A percentile compares a stretch with the other conserved stretches of the same genome.
These are phyloP conservation scores for Rhizomys pruinosus DNA, from an alignment of 2,113 vertebrate genomes.

Conservation along the genomic window DNA sequence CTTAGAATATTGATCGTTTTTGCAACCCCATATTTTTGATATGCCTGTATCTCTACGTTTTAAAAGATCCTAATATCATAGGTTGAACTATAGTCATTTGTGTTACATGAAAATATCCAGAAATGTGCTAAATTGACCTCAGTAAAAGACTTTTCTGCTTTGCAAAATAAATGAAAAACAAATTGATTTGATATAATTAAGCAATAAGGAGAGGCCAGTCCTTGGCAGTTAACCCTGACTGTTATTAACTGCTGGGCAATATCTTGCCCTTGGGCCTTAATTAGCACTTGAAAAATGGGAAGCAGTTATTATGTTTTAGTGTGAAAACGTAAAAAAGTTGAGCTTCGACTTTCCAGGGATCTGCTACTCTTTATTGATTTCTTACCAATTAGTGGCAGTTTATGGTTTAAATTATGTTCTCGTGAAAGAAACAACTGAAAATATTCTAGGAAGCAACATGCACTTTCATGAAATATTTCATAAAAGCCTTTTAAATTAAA, in stretches of 20 bases:
- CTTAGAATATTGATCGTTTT: not conserved
- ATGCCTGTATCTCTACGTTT: not conserved
- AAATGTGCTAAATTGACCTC: not conserved
- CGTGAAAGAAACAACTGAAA: not conserved
- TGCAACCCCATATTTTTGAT: not conserved
- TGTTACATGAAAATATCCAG: not conserved
- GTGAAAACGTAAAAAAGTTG: not conserved
- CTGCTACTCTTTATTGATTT: constrained; percentile 24
- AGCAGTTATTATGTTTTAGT: not conserved
- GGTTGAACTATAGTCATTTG: not conserved
- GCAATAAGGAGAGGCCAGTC: not conserved
- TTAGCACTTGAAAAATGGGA: constrained; percentile 57
- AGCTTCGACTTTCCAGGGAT: not conserved
- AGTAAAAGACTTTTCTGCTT: constrained; percentile 24
- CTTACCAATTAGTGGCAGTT: not conserved
- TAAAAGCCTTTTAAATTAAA: not conserved
- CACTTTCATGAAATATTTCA: not conserved
- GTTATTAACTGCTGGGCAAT: constrained; percentile 40
- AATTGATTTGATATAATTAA: constrained; percentile 69
- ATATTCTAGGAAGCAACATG: not conserved
- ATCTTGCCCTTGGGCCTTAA: constrained; percentile 58
- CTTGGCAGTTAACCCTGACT: constrained; percentile 37
- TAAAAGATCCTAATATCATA: not conserved
- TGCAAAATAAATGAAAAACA: constrained; percentile 46
- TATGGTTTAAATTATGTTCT: not conserved